Conservation (phyloP, 2,888 invertebrate species). For the Graphium colonna region DNA sequence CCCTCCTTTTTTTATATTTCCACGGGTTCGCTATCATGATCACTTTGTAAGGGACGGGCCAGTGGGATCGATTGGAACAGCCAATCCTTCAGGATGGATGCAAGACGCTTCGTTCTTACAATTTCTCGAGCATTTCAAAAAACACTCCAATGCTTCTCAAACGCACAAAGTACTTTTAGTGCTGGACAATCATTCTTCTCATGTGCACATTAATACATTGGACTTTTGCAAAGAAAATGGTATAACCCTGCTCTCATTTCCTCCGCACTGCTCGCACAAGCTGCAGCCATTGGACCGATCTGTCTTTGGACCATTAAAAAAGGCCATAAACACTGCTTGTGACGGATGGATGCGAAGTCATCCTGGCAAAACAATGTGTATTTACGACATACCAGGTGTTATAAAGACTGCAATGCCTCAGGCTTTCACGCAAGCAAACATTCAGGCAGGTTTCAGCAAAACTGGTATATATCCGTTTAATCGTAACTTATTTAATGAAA, state of each 20-base stretch:
- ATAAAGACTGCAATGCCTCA: slow-evolving; percentile 29
- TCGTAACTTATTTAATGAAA: no score
- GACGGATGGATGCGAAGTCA: slow-evolving; percentile 37
- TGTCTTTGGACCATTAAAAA: slow-evolving; percentile 36
- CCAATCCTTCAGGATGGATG: slow-evolving; percentile 30
- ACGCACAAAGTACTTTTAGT: slow-evolving; percentile 25
- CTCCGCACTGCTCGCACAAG: slow-evolving; percentile 35
- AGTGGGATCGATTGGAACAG: slow-evolving; percentile 26
- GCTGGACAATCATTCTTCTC: slow-evolving; percentile 37
- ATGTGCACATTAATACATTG: slow-evolving; percentile 29
- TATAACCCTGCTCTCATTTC: slow-evolving; percentile 32
- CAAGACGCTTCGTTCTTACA: neutral
- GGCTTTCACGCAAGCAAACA: slow-evolving; percentile 32
- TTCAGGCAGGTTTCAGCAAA: slow-evolving; percentile 32
- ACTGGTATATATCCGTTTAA: slow-evolving; percentile 36
- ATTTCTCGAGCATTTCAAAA: neutral
- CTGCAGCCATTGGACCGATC: slow-evolving; percentile 35
- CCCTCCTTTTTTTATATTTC: slow-evolving; percentile 34
- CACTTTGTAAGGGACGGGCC: no score
- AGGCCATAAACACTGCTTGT: slow-evolving; percentile 31
- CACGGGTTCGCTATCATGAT: slow-evolving; percentile 23
- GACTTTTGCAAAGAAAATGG: slow-evolving; percentile 33
- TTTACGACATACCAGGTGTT: slow-evolving; percentile 38
- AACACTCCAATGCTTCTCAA: slow-evolving; percentile 12
- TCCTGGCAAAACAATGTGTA: slow-evolving; percentile 36